Evolutionary conservation across 2,797 vertebrate species (phyloP), one percentile per base, ranked within the genome.

Genomic region (Sebastes trivittatus): DNA sequence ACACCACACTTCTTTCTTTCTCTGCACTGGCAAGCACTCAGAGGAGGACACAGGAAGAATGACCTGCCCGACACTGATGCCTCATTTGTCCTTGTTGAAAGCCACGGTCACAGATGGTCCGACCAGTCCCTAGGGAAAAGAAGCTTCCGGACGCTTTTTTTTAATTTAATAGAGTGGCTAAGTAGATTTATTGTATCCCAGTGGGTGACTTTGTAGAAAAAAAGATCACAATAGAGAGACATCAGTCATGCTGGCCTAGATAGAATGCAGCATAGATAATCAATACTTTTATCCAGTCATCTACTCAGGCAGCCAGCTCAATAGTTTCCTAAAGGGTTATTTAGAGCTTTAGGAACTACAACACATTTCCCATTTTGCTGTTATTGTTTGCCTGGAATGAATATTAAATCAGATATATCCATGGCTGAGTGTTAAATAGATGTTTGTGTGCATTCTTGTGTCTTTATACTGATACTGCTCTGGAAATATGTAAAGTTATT

Each of bases 121-220:
- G 72, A 79, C 72, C 61, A 80, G 76, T 88, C 87, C 84, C 78
- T 18, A 75, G 81, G 69, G 89, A 85, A 71, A 71, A 54, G 55
- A 86, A 72, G 76, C 81, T 78, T 87, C 68, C 78, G 90, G 67
- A 81, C 29, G 13, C 54, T 67, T 42, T 27, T 69, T 49, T 27
- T 65, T 84, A 81, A 91, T 92, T 81, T 72, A 82, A 89, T 81
- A 84, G 80, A 92, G 82, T 89, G 83, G 82, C 75, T 73, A 70
- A 83, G 65, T 65, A 63, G 75, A 88, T 94, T 76, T 86, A 84
- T 81, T 71, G 16, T 73, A 30, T 84, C 65, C 73, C 81, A 72
- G 11, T 71, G 70, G 85, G 74, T 58, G 46, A 69, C 59, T 77
- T 72, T 83, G 29, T 62, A 25, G 58, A 23, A 52, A 58, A 46